Evolutionary conservation across 1,140 invertebrate species (phyloP), one percentile per base, ranked within the genome.

Genomic region (Hyles vespertilio): DNA sequence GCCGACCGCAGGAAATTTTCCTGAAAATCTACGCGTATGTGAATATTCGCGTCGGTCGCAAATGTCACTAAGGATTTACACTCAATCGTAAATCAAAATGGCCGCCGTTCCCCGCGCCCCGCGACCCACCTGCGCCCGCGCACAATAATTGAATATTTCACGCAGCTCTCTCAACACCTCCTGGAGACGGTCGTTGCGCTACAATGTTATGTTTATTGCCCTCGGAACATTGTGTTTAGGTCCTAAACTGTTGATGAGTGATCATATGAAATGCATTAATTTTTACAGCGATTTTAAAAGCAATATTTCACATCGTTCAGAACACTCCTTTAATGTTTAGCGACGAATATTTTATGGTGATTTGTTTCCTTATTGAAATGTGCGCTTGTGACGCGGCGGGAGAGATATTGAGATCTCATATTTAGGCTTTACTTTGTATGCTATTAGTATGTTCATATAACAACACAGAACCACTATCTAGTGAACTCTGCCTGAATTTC

Each of bases 131-230:
- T 84, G 85, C 82, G 84, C 77, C 80, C 64, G 82, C 70, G 81
- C 77, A 77, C 69, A 71, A 87, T 89, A 89, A 89, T 89, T 89
- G 86, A 89, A 89, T 89, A 89, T 87, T 87, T 83, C 82, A 83
- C 79, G 82, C 77, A 62, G 56, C 74, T 72, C 84, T 85, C 85
- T 87, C 86, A 89, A 89, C 86, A 89, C 86, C 86, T 88, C 72
- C 11, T 40, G 65, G 65, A 77, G 70, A 77, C 61, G 71, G 66
- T 63, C 72, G 67, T 74, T 74, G 64, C 59, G 61, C 78, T 88
- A 88, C 85, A 87, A 84, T 86, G 84, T 87, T 84, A 84, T 73
- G 77, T 89, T 87, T 89, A 89, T 71, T 69, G 67, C 84, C 73
- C 62, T 66, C 9, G 73, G 65, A 69, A 72, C 74, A 89, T 87